Conservation (phyloP, 2,797 vertebrate species). For the Orestias chungarensis region DNA sequence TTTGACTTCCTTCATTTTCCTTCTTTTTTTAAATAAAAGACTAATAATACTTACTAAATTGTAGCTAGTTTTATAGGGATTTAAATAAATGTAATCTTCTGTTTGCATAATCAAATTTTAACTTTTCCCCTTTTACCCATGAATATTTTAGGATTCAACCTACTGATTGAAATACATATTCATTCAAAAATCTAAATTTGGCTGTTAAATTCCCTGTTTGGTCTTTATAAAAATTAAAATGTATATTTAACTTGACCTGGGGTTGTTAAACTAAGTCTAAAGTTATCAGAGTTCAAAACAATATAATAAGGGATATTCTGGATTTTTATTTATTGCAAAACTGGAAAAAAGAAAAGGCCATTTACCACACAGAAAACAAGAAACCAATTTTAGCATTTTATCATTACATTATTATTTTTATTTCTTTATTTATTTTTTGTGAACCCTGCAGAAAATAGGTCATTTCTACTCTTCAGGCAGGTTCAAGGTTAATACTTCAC, state of each 20-base stretch:
- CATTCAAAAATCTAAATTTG: background rate
- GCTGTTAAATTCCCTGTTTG: background rate
- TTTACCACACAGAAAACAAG: too few species aligned
- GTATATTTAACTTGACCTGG: background rate
- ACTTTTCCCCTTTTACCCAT: background rate
- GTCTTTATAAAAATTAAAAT: background rate
- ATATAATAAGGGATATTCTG: too few species aligned
- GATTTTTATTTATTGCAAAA: too few species aligned
- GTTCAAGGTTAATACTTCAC: too few species aligned
- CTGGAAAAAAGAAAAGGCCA: too few species aligned
- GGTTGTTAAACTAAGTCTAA: too few species aligned
- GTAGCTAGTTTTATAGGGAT: background rate
- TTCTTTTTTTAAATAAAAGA: background rate
- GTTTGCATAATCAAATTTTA: background rate
- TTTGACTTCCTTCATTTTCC: background rate
- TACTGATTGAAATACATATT: background rate
- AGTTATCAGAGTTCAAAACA: too few species aligned
- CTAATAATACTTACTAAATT: background rate
- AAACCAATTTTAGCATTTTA: too few species aligned
- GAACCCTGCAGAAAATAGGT: too few species aligned
- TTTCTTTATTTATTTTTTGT: too few species aligned
- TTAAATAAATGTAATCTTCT: background rate
- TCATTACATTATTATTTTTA: too few species aligned
- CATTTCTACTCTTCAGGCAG: too few species aligned
- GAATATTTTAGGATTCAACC: background rate